Base-by-base conservation (phyloP, 2,888 invertebrate genomes). In the Pollenia angustigena region DNA sequence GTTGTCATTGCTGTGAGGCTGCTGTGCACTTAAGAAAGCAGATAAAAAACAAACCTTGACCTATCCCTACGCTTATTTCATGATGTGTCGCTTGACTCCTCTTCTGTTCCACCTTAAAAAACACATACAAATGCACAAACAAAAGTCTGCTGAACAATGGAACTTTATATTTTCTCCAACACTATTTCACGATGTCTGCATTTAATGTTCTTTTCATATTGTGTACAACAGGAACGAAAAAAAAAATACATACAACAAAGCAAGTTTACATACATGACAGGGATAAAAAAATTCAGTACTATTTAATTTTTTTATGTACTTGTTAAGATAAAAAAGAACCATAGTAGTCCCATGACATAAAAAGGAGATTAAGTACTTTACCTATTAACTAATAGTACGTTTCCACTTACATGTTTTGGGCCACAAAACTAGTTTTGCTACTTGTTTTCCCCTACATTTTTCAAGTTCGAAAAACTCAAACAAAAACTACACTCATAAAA, bases 31-130 rank as follows among this genome's bases (percentile, higher is more conserved):
- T 18, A n/a, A 76, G 14, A 69, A 32, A 74, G 32, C 16, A 52
- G 8, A 42, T 18, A 48, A 72, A 50, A 86, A 74, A 64, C 80
- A 86, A 86, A 81, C 83, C 86, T 83, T 86, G 86, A 86, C 86
- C 86, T 86, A 86, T 86, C 86, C 86, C 83, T 86, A 86, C 83
- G 69, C 66, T 56, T 46, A 72, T 68, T 64, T 14, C n/a, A 81
- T 56, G 48, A 74, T 72, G 62, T 79, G n/a, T 56, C 42, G 46
- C 64, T 56, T 60, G 60, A 32, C 40, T 18, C 74, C 80, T 60
- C 64, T 52, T 23, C 18, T 23, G 42, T 50, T 50, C 72, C 81
- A 56, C 10, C 50, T 12, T 1, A 2, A 48, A 64, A 81, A 46
- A 66, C 50, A 40, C 68, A 58, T 4, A 60, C 76, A 46, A 54